Conservation (phyloP, 2,888 invertebrate genomes). For the Autographa gamma region DNA sequence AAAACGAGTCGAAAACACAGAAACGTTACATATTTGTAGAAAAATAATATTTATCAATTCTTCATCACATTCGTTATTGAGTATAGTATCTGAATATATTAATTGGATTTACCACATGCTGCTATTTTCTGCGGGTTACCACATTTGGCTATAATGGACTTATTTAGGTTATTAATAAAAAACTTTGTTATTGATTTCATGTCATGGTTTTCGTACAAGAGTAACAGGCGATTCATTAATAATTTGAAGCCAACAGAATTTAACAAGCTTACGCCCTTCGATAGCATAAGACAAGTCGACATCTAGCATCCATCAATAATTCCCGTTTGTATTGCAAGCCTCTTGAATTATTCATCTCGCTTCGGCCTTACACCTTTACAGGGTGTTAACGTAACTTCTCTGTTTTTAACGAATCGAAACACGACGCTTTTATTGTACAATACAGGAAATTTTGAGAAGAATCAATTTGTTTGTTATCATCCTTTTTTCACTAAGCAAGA, state of each 20-base stretch:
- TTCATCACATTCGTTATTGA: no score
- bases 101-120: neutral
- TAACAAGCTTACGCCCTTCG: constrained; percentile 13
- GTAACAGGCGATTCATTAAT: neutral
- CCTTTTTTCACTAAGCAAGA: neutral
- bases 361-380: constrained; percentile 32
- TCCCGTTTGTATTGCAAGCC: constrained; percentile 39
- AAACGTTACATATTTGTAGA: no score
- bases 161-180: no score
- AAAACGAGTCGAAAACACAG: neutral
- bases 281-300: constrained; percentile 18
- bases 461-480: neutral
- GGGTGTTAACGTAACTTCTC: constrained; percentile 39
- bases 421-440: constrained; percentile 16
- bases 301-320: constrained; percentile 26
- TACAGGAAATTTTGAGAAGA: neutral
- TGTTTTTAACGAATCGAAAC: constrained; percentile 33
- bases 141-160: neutral
- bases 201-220: constrained; percentile 1
- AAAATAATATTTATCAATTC: no score
- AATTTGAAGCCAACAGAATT: constrained; percentile 20
- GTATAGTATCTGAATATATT: neutral
- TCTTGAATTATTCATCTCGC: constrained; percentile 51
- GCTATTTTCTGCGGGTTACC: neutral
- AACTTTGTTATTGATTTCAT: neutral